phyloP scores from a whole-genome alignment of 2,888 invertebrate species.

The Laothoe populi region DNA sequence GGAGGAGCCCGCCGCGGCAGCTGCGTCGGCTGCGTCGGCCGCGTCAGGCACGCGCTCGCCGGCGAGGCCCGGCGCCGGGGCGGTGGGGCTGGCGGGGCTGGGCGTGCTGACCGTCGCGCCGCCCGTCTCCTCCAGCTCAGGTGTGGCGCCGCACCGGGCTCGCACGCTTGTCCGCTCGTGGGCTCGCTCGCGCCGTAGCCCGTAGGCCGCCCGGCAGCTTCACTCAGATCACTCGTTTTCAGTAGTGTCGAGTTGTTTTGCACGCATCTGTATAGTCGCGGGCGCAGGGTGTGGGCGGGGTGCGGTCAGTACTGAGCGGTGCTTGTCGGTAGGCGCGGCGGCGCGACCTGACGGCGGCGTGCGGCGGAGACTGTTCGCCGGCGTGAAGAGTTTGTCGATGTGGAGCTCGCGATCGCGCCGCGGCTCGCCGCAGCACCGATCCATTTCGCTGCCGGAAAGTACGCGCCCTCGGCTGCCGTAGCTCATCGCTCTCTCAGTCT shows the following conservation, averaged over 20 bases:
- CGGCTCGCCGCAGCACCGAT: conserved; percentile 90
- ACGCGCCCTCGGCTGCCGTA: conserved; percentile 82
- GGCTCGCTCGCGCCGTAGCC: conserved; percentile 62
- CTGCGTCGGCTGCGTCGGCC: conserved; percentile 69
- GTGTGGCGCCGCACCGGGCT: conserved; percentile 81
- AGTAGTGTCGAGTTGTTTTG: conserved; percentile 79
- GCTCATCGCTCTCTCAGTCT: conserved; percentile 75
- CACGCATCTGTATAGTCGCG: conserved; percentile 77
- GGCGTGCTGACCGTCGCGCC: conserved; percentile 86
- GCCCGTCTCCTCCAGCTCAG: conserved; percentile 89
- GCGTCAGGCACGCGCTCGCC: conserved; percentile 68
- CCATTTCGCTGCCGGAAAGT: conserved; percentile 95
- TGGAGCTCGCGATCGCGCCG: conserved; percentile 88
- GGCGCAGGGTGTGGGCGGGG: conserved; percentile 75
- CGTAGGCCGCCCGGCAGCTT: conserved; percentile 68
- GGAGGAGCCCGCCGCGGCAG: conserved; percentile 66
- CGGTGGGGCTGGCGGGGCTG: conserved; percentile 79
- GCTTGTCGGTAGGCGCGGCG: conserved; percentile 80
- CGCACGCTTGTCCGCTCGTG: conserved; percentile 73
- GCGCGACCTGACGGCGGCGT: conserved; percentile 87
- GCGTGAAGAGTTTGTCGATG: conserved; percentile 91
- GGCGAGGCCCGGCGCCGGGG: conserved; percentile 77
- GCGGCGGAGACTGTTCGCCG: conserved; percentile 91
- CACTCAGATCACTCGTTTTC: conserved; percentile 78
- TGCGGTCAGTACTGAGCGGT: conserved; percentile 75